These are phyloP conservation scores for Corvus cornix DNA, from an alignment of 2,113 vertebrate genomes.

Conservation along the genomic window DNA sequence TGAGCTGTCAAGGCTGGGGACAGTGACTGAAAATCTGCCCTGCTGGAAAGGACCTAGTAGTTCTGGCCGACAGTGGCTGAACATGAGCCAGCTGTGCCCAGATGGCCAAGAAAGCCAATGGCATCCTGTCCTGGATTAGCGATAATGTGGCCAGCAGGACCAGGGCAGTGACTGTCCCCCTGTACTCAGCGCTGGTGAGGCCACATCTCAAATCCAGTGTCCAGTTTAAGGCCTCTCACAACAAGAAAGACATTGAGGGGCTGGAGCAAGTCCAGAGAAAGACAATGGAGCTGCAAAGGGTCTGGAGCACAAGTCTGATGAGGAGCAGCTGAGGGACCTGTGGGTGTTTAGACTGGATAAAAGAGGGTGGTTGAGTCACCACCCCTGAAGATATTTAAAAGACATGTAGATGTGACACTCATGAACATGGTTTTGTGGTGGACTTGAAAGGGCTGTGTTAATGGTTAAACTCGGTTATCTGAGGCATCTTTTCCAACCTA, in stretches of 20 bases:
- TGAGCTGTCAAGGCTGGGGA: neutral
- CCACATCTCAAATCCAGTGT: fast-evolving
- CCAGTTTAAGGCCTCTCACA: neutral
- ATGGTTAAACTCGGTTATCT: neutral
- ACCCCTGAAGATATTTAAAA: neutral
- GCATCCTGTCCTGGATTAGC: neutral
- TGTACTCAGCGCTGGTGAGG: neutral
- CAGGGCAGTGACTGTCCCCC: neutral
- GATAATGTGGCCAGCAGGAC: neutral
- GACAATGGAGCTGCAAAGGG: neutral
- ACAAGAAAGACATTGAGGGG: neutral
- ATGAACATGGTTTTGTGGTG: neutral
- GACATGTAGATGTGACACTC: neutral
- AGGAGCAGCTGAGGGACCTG: neutral
- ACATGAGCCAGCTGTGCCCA: neutral
- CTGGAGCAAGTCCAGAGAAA: neutral
- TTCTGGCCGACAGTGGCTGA: neutral
- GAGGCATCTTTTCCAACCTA: neutral
- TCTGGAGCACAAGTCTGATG: neutral
- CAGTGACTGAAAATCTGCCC: neutral
- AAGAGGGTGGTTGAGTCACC: neutral
- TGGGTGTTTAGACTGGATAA: neutral
- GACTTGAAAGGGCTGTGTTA: neutral
- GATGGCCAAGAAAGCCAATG: neutral
- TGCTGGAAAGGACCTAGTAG: fast-evolving